Conservation (phyloP, 2,888 invertebrate genomes). For the Sphaeridia pumilis region DNA sequence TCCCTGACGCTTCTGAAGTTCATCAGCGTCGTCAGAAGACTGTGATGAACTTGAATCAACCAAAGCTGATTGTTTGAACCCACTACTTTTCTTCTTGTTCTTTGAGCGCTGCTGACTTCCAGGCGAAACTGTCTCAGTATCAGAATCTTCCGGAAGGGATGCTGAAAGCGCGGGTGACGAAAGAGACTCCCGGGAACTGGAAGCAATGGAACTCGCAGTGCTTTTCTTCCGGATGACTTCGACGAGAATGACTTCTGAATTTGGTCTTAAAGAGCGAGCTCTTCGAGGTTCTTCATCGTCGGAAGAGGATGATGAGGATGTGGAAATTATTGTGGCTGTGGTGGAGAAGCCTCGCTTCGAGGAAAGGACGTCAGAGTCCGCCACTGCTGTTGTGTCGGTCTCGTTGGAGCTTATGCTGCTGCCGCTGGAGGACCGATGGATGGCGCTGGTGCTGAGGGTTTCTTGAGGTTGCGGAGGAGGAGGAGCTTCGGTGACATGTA, state of each 20-base stretch:
- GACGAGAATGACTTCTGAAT: slow-evolving; percentile 26
- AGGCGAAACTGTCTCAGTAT: background rate
- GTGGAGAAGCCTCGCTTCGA: too few species aligned
- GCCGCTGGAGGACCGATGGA: background rate
- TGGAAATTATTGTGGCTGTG: background rate
- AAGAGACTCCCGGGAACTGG: background rate
- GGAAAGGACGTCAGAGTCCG: background rate
- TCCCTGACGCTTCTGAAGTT: too few species aligned
- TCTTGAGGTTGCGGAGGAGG: background rate
- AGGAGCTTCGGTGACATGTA: too few species aligned
- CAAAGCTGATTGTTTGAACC: too few species aligned
- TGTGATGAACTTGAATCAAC: too few species aligned
- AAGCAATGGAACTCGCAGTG: background rate
- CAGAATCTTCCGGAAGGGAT: background rate
- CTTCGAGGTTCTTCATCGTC: background rate
- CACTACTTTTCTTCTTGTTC: too few species aligned
- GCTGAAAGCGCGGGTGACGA: background rate
- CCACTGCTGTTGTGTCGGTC: background rate
- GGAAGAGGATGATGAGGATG: background rate
- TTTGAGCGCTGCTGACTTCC: too few species aligned
- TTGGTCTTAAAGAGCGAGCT: background rate
- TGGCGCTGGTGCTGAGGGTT: background rate
- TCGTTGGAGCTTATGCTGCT: background rate
- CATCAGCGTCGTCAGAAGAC: too few species aligned
- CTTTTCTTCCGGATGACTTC: slow-evolving; percentile 29